These are phyloP conservation scores for Periparus ater DNA, from an alignment of 2,797 vertebrate genomes.

Conservation along the genomic window DNA sequence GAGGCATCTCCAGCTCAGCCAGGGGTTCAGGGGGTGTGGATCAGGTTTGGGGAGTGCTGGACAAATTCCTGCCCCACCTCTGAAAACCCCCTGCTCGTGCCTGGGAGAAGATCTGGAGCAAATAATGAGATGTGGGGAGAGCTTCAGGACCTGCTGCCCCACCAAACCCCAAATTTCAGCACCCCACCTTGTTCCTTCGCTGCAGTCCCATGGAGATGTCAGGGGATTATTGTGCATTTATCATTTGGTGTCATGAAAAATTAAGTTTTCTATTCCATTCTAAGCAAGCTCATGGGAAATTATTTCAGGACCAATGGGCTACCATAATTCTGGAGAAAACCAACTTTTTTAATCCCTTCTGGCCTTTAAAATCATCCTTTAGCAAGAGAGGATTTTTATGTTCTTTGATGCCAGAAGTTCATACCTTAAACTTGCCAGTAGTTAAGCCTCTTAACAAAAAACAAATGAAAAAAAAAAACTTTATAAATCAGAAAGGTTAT, in stretches of 20 bases:
- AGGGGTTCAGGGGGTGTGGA: no score
- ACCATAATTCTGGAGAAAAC: not conserved
- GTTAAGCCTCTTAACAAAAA: slow-evolving; percentile 14
- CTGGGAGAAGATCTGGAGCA: not conserved
- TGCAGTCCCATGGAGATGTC: not conserved
- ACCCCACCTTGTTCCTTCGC: not conserved
- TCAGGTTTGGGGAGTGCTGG: rapidly evolving
- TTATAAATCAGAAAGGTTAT: not conserved
- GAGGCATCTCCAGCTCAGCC: not conserved
- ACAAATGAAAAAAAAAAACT: not conserved
- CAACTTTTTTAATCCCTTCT: not conserved
- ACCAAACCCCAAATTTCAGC: not conserved
- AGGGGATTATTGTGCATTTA: not conserved
- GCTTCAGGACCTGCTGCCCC: not conserved
- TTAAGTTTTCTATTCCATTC: not conserved
- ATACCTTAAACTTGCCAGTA: not conserved
- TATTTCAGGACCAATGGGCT: not conserved
- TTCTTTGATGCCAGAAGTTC: not conserved
- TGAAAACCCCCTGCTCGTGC: rapidly evolving
- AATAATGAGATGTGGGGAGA: not conserved
- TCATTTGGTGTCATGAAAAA: not conserved
- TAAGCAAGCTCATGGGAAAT: not conserved
- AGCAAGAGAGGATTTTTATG: not conserved
- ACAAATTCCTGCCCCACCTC: not conserved
- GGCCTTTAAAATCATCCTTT: slow-evolving; percentile 13